These are phyloP conservation scores for Fissipunctia ypsillon DNA, from an alignment of 2,888 invertebrate genomes.

Conservation along the genomic window DNA sequence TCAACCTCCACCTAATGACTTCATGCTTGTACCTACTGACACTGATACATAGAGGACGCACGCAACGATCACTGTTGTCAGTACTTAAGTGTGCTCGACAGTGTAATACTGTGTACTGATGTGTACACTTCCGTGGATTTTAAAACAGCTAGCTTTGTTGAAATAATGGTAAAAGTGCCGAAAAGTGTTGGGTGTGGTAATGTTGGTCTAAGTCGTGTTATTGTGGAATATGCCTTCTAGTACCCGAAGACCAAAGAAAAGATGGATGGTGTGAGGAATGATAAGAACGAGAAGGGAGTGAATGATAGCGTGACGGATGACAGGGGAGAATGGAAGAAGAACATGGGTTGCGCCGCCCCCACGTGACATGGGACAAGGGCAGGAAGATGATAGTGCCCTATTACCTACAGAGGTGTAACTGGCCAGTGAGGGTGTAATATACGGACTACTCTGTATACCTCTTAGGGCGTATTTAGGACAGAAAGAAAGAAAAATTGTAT, in stretches of 20 bases:
- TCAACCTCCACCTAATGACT: slow-evolving; percentile 27
- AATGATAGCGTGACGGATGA: neutral
- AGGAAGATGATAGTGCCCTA: no score
- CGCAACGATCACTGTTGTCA: slow-evolving; percentile 26
- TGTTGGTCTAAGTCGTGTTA: neutral
- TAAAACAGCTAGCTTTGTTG: neutral
- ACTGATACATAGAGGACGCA: slow-evolving; percentile 32
- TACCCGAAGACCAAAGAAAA: neutral
- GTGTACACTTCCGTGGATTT: slow-evolving; percentile 31
- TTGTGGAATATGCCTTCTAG: neutral
- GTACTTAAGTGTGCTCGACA: slow-evolving; percentile 24
- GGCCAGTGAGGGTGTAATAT: no score
- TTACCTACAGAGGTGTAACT: no score
- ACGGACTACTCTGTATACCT: no score
- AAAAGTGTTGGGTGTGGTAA: neutral
- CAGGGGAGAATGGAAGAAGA: neutral
- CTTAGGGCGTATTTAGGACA: no score
- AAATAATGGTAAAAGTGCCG: neutral
- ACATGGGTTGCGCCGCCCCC: neutral
- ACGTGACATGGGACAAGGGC: neutral
- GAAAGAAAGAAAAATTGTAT: no score
- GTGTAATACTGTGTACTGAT: slow-evolving; percentile 18
- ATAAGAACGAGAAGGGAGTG: neutral
- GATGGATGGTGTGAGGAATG: neutral
- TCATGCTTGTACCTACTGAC: slow-evolving; percentile 21